Base-by-base conservation (phyloP, 2,888 invertebrate species). In the Odontocolon sp. region DNA sequence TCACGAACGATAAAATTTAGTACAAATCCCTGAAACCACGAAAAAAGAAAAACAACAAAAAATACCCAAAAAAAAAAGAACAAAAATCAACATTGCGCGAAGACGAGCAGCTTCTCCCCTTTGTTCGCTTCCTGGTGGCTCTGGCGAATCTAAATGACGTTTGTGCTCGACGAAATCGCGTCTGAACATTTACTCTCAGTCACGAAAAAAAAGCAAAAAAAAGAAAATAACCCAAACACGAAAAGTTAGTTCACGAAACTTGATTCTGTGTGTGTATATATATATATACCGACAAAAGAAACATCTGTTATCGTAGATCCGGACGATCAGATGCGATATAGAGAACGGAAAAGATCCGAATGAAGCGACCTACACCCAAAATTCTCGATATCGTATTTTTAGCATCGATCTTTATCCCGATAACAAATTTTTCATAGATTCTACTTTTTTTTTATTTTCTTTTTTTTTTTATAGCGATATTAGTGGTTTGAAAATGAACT, bases 251-350 rank as follows among this genome's bases (percentile, higher is more conserved):
- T 36, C 23, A 59, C 18, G 18, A 54, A 31, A 9, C 11, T 31
- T 14, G 42, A 33, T 61, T 78, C 50, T 78, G 70, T 76, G 57
- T 79, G 73, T 79, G 77, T 77, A 79, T 56, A 79, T 79, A 79
- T 79, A 73, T 77, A 79, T 56, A 79, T 79, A 79, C 52, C 75
- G 67, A 38, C 69, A 64, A 21, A 47, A 50, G 67, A 70, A 56
- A 38, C 36, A 47, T 50, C 52, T 63, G 31, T 68, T 69, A 45
- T 21, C 18, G 36, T 74, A 61, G 28, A 74, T 64, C 69, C 40
- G 66, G 45, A 28, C 66, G 50, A 68, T 73, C 67, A 57, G 54
- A 1, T 16, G 54, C 54, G 50, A 28, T 9, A 26, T 9, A 23
- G 1, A 6, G 9, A 16, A 18, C 31, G 9, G 38, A 42, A 33